These are phyloP conservation scores for Paragorgia papillata DNA, from an alignment of 92 coral and sea anemone species.

Conservation along the genomic window DNA sequence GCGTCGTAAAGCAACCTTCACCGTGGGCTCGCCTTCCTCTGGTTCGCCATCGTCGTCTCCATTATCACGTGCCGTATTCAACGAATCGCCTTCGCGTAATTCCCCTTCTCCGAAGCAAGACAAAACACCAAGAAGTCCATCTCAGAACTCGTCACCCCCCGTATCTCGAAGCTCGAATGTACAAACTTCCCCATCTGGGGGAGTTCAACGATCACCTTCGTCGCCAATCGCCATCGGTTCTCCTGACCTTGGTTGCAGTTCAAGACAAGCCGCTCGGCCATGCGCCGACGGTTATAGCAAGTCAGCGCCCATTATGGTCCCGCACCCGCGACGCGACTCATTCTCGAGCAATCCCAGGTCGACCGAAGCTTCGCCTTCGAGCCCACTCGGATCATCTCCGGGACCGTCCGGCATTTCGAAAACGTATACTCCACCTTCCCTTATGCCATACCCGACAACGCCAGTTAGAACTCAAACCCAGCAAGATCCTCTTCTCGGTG, in stretches of 20 bases:
- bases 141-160: neutral
- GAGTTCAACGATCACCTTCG: slow-evolving; percentile 23
- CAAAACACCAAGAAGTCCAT: neutral
- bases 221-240: slow-evolving; percentile 6
- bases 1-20: slow-evolving; percentile 84
- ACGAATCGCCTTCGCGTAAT: slow-evolving; percentile 24
- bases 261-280: neutral
- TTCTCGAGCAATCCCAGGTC: slow-evolving; percentile 3
- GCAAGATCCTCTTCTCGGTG: neutral
- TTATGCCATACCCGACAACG: neutral
- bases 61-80: slow-evolving; percentile 40
- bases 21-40: slow-evolving; percentile 76
- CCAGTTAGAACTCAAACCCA: neutral
- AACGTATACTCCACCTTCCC: neutral
- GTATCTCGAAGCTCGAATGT: neutral
- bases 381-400: neutral
- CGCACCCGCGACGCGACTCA: slow-evolving; percentile 31
- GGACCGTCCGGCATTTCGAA: neutral
- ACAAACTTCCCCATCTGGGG: neutral
- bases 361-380: neutral
- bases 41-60: slow-evolving; percentile 82
- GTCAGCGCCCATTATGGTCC: slow-evolving; percentile 45
- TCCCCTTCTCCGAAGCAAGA: slow-evolving; percentile 14
- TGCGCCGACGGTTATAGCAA: slow-evolving; percentile 32
- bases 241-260: no score